phyloP scores from a whole-genome alignment of 2,888 invertebrate species.

The Platycheirus albimanus region DNA sequence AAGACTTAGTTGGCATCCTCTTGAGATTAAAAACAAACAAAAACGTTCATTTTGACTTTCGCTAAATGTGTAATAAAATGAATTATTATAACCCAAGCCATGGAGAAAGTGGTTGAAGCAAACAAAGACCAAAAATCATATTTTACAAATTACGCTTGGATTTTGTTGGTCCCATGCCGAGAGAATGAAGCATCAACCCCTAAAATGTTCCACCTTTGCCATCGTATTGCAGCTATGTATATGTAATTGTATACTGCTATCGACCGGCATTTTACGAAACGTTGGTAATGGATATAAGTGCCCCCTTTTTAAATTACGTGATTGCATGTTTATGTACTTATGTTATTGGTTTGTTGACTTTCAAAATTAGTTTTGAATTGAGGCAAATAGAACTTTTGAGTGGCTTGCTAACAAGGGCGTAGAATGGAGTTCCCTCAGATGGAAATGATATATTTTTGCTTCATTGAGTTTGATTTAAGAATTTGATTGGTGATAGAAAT shows the following conservation, averaged over 20 bases:
- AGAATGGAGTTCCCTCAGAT: conserved; percentile 24
- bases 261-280: neutral
- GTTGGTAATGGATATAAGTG: conserved; percentile 67
- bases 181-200: conserved; percentile 33
- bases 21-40: conserved; percentile 61
- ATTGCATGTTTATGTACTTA: conserved; percentile 76
- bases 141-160: conserved; percentile 64
- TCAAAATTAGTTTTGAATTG: conserved; percentile 82
- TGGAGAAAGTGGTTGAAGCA: conserved; percentile 32
- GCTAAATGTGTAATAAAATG: conserved; percentile 3
- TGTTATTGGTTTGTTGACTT: conserved; percentile 82
- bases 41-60: conserved; percentile 59
- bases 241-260: neutral
- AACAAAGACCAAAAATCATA: conserved; percentile 50
- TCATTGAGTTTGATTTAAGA: conserved; percentile 29
- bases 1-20: conserved; percentile 49
- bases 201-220: conserved; percentile 1
- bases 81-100: neutral
- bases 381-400: conserved; percentile 78
- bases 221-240: neutral
- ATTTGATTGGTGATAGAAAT: no score
- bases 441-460: conserved; percentile 52
- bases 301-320: conserved; percentile 74
- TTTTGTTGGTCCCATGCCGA: conserved; percentile 15
- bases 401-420: conserved; percentile 42